A percentile compares a stretch with the other conserved stretches of the same genome.
These are phyloP conservation scores for Corapipo altera DNA, from an alignment of 2,113 vertebrate genomes.

Conservation along the genomic window DNA sequence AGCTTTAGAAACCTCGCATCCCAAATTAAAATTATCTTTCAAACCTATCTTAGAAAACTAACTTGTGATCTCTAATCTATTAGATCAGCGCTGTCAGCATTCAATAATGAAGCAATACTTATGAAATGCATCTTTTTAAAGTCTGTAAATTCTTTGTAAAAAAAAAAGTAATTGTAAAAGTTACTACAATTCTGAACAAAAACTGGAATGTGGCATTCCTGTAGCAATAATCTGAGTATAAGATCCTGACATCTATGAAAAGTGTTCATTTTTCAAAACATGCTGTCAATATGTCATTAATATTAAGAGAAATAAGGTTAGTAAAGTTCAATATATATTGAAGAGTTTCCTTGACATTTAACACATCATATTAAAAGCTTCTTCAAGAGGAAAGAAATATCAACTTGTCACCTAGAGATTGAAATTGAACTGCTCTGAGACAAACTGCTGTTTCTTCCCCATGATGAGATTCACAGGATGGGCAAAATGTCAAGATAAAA, in stretches of 20 bases:
- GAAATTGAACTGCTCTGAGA: constrained; percentile 78
- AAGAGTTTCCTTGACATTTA: constrained; percentile 80
- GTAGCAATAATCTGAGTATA: constrained; percentile 20
- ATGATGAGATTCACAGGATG: constrained; percentile 75
- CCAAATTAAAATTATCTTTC: not conserved
- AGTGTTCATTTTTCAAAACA: constrained; percentile 55
- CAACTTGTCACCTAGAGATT: constrained; percentile 80
- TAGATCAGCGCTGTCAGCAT: not conserved
- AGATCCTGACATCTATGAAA: constrained; percentile 46
- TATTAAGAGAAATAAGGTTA: constrained; percentile 82
- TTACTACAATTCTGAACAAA: not conserved
- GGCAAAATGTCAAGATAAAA: constrained; percentile 82
- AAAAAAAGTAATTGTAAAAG: not conserved
- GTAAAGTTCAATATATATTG: constrained; percentile 77
- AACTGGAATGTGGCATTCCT: not conserved
- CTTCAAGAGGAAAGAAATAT: constrained; percentile 81
- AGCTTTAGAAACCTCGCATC: not conserved
- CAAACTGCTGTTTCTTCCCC: constrained; percentile 77
- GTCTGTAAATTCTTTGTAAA: not conserved
- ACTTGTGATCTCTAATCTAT: not conserved
- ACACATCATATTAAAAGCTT: constrained; percentile 80
- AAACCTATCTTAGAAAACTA: not conserved
- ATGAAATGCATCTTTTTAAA: not conserved
- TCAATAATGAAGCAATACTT: not conserved
- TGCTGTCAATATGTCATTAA: constrained; percentile 78